phyloP scores from a whole-genome alignment of 2,888 invertebrate genomes.

The Gymnoscelis rufifasciata region DNA sequence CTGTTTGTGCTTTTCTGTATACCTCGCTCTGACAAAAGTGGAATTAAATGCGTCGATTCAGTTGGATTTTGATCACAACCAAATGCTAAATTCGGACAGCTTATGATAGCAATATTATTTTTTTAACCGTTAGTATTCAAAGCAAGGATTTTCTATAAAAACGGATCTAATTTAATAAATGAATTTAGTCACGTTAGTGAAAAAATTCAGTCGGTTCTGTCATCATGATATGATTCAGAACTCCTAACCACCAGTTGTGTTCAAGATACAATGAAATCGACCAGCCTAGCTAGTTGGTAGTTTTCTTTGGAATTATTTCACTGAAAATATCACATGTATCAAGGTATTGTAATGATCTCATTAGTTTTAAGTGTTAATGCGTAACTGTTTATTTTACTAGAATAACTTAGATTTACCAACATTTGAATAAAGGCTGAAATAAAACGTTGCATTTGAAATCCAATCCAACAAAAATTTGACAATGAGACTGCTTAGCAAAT shows the following conservation, averaged over 20 bases:
- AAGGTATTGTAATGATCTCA: slow-evolving; percentile 26
- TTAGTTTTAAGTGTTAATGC: slow-evolving; percentile 13
- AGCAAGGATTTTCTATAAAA: too few relatives aligned
- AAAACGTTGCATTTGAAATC: slow-evolving; percentile 13
- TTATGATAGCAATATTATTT: too few relatives aligned
- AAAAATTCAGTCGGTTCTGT: too few relatives aligned
- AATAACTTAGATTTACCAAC: slow-evolving; percentile 13
- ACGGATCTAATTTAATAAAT: too few relatives aligned
- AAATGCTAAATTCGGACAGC: too few relatives aligned
- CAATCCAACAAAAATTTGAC: background rate
- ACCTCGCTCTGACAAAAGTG: too few relatives aligned
- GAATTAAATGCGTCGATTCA: too few relatives aligned
- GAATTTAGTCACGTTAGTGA: too few relatives aligned
- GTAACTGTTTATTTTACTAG: slow-evolving; percentile 21
- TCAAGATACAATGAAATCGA: slow-evolving; percentile 3
- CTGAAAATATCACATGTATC: slow-evolving; percentile 36
- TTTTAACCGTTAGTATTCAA: too few relatives aligned
- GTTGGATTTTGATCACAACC: too few relatives aligned
- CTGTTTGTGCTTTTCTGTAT: background rate
- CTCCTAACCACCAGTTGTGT: background rate
- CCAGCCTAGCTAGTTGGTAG: slow-evolving; percentile 6
- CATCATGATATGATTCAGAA: background rate
- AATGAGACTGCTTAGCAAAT: too few relatives aligned
- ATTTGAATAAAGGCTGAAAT: slow-evolving; percentile 22
- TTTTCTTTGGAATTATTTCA: slow-evolving; percentile 35